Conservation (phyloP, 2,888 invertebrate species). For the Petrolisthes cinctipes region DNA sequence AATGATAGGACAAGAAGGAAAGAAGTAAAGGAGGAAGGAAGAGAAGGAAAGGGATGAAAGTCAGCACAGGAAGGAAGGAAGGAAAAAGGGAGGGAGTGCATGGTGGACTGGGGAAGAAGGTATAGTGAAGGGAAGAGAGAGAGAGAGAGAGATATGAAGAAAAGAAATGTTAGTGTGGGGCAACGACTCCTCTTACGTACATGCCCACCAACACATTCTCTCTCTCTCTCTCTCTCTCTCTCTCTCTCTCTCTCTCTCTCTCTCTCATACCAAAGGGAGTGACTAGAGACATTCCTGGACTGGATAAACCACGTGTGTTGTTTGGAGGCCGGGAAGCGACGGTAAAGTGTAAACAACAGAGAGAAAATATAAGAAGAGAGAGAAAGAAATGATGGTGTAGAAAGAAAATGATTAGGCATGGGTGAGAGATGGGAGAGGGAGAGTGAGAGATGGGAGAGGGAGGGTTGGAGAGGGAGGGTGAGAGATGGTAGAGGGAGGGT, state of each 20-base stretch:
- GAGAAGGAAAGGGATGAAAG: not conserved
- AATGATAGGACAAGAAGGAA: not conserved
- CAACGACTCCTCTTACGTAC: not conserved
- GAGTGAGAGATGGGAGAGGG: not conserved
- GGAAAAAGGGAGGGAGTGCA: too few relatives aligned
- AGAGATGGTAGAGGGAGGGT: not conserved
- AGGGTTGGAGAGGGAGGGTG: not conserved
- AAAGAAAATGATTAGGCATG: not conserved
- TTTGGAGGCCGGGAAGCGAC: not conserved
- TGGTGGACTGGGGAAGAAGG: too few relatives aligned
- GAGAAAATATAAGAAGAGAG: slow-evolving; percentile 1
- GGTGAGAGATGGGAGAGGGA: not conserved
- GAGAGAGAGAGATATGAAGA: too few relatives aligned
- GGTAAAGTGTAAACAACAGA: not conserved
- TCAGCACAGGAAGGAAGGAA: not conserved
- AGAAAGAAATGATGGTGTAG: not conserved
- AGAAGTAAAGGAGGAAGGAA: not conserved
- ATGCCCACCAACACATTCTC: not conserved
- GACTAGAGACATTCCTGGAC: not conserved
- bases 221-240: slow-evolving; percentile 4
- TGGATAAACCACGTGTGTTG: slow-evolving; percentile 1
- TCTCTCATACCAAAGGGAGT: not conserved
- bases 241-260: not conserved
- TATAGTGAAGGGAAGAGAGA: too few relatives aligned
- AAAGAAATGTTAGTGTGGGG: too few relatives aligned